phyloP scores from a whole-genome alignment of 2,113 vertebrate genomes.

The Illadopsis cleaveri region DNA sequence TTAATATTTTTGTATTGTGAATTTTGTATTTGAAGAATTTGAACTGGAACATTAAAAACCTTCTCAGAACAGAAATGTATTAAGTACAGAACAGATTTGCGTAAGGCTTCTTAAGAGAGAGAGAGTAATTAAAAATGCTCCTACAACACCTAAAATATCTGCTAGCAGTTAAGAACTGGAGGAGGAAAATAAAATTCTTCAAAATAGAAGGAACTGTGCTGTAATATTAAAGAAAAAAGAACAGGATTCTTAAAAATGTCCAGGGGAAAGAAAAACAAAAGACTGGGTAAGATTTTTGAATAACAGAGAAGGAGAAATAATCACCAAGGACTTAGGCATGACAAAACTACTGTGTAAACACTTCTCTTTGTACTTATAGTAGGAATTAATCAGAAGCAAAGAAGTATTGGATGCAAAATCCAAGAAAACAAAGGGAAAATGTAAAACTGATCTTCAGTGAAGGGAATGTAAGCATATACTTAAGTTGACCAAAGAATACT shows the following conservation, averaged over 20 bases:
- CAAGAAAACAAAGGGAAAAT: neutral
- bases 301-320: neutral
- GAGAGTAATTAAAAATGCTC: neutral
- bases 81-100: slow-evolving; percentile 26
- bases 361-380: neutral
- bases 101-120: neutral
- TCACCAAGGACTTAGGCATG: neutral
- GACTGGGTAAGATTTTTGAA: neutral
- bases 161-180: neutral
- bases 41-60: neutral
- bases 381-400: neutral
- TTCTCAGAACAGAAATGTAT: neutral
- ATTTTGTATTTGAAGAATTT: slow-evolving; percentile 30
- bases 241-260: neutral
- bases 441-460: neutral
- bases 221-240: neutral
- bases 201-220: slow-evolving; percentile 8
- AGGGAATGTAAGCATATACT: neutral
- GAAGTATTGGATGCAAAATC: neutral
- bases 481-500: neutral
- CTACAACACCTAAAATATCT: neutral
- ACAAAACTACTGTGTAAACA: slow-evolving; percentile 9
- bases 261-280: neutral
- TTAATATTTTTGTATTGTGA: neutral
- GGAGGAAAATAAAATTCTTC: neutral